Evolutionary conservation across 2,797 vertebrate species (phyloP).

Genomic region (Myotis pilosus): DNA sequence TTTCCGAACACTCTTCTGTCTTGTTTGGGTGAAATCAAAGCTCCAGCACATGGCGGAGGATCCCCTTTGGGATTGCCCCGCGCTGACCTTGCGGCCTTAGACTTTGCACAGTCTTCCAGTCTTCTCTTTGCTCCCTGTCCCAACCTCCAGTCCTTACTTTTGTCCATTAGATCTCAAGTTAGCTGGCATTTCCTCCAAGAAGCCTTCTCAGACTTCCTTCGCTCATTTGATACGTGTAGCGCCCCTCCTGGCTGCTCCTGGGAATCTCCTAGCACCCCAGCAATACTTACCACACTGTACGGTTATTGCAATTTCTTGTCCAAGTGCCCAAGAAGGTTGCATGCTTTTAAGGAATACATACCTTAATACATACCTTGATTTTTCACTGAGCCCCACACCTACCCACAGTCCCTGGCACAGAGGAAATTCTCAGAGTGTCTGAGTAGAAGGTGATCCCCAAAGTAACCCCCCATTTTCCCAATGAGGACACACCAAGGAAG

Average conservation of each 20-base stretch:
- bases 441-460: background rate
- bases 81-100: background rate
- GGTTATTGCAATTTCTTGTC: too few species aligned
- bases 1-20: background rate
- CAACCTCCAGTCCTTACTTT: background rate
- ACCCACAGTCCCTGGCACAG: background rate
- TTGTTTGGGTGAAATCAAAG: background rate
- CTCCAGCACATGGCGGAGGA: background rate
- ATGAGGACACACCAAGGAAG: background rate
- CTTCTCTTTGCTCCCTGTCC: background rate
- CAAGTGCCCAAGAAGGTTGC: background rate
- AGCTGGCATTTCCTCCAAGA: background rate
- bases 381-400: background rate
- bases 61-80: background rate
- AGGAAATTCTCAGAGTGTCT: background rate
- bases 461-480: background rate
- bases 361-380: background rate
- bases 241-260: background rate
- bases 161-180: background rate
- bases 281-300: background rate
- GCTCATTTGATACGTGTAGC: too few species aligned
- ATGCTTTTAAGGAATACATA: background rate
- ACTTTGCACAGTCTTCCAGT: rapidly evolving
- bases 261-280: rapidly evolving
- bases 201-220: background rate